Conservation (phyloP, 2,113 vertebrate genomes). For the Amazona vittata region DNA sequence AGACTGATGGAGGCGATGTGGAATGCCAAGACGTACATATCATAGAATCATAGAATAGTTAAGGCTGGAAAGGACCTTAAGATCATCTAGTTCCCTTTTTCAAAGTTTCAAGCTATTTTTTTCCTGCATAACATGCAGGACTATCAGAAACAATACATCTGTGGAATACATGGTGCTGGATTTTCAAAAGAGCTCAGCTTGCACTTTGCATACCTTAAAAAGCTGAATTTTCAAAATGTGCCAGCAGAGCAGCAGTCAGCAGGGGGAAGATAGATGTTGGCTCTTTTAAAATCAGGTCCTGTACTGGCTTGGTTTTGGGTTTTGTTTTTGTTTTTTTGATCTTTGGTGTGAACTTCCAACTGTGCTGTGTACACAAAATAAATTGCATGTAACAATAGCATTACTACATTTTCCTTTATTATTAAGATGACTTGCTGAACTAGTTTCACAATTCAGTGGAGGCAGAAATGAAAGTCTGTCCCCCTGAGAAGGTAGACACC, state of each 20-base stretch:
- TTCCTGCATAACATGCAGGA: neutral
- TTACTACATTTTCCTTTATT: slow-evolving; percentile 32
- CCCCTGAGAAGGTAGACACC: neutral
- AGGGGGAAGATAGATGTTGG: slow-evolving; percentile 30
- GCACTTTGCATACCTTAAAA: neutral
- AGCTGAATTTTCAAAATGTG: slow-evolving; percentile 8
- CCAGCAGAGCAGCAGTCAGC: neutral
- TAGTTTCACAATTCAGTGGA: slow-evolving; percentile 38
- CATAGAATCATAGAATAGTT: too few relatives aligned
- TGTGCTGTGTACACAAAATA: slow-evolving; percentile 56
- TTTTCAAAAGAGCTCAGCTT: slow-evolving; percentile 38
- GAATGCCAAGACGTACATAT: neutral
- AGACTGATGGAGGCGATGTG: neutral
- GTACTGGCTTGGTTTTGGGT: neutral
- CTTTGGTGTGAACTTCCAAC: slow-evolving; percentile 41
- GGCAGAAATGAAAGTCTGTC: slow-evolving; percentile 22
- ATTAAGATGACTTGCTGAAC: slow-evolving; percentile 47
- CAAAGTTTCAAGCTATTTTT: neutral
- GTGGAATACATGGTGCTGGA: neutral
- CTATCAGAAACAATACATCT: neutral
- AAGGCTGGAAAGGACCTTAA: too few relatives aligned
- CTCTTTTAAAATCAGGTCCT: slow-evolving; percentile 38
- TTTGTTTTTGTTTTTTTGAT: neutral
- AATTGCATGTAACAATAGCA: slow-evolving; percentile 35
- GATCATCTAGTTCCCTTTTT: neutral